Percentiles rank a stretch among this genome's conserved stretches.
Conservation (phyloP, 2,797 vertebrate species). For the Pseudomugil tenellus region DNA sequence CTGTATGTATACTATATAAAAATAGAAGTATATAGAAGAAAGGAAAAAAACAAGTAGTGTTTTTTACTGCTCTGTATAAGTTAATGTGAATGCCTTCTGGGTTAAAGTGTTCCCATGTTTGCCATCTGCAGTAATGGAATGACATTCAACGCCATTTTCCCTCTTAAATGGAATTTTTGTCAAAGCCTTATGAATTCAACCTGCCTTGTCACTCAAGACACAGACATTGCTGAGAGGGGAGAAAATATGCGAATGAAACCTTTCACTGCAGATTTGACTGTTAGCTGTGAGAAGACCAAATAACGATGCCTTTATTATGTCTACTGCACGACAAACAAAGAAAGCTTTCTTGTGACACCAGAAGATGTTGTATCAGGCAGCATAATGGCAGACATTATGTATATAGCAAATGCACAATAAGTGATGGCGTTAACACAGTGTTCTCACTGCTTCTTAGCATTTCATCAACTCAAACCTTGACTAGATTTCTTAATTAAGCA, state of each 20-base stretch:
- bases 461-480: constrained; percentile 59
- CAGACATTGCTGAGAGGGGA: constrained; percentile 68
- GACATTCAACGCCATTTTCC: constrained; percentile 78
- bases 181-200: constrained; percentile 75
- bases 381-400: constrained; percentile 69
- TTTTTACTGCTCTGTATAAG: constrained; percentile 63
- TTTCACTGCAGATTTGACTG: constrained; percentile 71
- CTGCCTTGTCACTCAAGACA: constrained; percentile 74
- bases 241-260: constrained; percentile 76
- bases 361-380: constrained; percentile 65
- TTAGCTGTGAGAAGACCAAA: constrained; percentile 66
- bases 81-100: constrained; percentile 76
- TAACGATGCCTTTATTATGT: constrained; percentile 76
- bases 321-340: constrained; percentile 70
- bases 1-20: constrained; percentile 50
- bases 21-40: constrained; percentile 19
- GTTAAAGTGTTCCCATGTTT: constrained; percentile 74
- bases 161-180: constrained; percentile 78
- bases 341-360: constrained; percentile 70
- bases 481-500: constrained; percentile 79
- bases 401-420: constrained; percentile 51
- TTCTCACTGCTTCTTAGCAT: constrained; percentile 47
- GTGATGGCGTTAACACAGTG: constrained; percentile 53
- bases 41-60: constrained; percentile 13
- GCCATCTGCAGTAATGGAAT: constrained; percentile 73